A percentile compares a stretch with the other conserved stretches of the same genome.
phyloP scores from a whole-genome alignment of 2,113 vertebrate species.

The Ceuthmochares aereus region DNA sequence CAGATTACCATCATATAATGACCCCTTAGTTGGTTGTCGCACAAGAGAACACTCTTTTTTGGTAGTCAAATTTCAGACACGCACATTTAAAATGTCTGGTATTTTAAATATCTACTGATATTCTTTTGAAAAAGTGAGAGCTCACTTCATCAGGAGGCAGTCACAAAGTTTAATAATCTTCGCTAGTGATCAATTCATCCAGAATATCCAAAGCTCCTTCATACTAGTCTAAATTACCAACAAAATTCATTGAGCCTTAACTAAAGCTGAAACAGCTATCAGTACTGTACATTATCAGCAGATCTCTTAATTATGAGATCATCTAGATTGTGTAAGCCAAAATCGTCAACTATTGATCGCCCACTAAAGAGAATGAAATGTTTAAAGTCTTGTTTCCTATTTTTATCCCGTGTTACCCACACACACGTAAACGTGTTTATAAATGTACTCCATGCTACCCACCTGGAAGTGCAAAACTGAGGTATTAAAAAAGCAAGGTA shows the following conservation, averaged over 20 bases:
- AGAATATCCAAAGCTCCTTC: neutral
- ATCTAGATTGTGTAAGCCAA: neutral
- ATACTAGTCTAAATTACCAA: neutral
- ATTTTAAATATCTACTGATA: neutral
- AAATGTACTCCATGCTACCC: neutral
- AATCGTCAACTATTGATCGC: neutral
- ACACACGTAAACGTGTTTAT: neutral
- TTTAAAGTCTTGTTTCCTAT: neutral
- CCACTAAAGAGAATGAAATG: neutral
- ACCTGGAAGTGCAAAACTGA: neutral
- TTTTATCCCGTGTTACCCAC: neutral
- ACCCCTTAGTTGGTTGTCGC: neutral
- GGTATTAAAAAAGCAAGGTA: neutral
- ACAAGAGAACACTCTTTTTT: neutral
- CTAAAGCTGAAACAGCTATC: neutral
- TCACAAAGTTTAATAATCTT: conserved; percentile 12
- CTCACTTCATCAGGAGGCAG: neutral
- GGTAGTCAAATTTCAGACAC: neutral
- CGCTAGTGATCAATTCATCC: neutral
- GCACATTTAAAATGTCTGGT: neutral
- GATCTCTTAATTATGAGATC: neutral
- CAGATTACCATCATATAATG: neutral
- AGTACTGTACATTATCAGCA: neutral
- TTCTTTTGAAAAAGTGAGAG: neutral
- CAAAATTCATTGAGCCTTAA: neutral